These are phyloP conservation scores for Bradypodion pumilum DNA, from an alignment of 2,797 vertebrate genomes.

Conservation along the genomic window DNA sequence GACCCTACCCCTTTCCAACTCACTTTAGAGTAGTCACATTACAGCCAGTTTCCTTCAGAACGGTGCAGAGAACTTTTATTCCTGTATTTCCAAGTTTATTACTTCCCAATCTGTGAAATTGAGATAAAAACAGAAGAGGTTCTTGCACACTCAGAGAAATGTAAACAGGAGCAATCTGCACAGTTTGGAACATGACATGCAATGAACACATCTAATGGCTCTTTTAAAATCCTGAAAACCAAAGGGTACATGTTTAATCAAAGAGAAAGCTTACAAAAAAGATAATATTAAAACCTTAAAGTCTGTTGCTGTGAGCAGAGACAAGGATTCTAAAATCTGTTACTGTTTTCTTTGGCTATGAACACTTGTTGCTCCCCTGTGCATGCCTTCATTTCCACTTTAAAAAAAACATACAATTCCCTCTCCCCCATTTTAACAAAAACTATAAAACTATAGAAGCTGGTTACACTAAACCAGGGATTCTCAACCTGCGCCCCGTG, in stretches of 20 bases:
- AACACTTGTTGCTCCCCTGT: background rate
- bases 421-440: background rate
- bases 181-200: background rate
- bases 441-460: no score
- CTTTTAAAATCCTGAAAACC: background rate
- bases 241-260: background rate
- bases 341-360: no score
- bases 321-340: background rate
- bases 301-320: background rate
- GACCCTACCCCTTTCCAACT: background rate
- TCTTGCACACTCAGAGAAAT: background rate
- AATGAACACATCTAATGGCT: background rate
- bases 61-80: constrained; percentile 16
- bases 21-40: constrained; percentile 9
- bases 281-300: background rate
- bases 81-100: constrained; percentile 31
- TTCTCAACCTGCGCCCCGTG: no score
- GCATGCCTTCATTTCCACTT: background rate
- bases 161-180: background rate
- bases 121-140: background rate
- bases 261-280: background rate
- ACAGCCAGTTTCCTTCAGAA: constrained; percentile 25
- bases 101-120: constrained; percentile 17
- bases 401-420: no score
- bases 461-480: no score